A percentile compares a stretch with the other conserved stretches of the same genome.
These are phyloP conservation scores for Pilophorus perplexus DNA, from an alignment of 2,888 invertebrate species.

Conservation along the genomic window DNA sequence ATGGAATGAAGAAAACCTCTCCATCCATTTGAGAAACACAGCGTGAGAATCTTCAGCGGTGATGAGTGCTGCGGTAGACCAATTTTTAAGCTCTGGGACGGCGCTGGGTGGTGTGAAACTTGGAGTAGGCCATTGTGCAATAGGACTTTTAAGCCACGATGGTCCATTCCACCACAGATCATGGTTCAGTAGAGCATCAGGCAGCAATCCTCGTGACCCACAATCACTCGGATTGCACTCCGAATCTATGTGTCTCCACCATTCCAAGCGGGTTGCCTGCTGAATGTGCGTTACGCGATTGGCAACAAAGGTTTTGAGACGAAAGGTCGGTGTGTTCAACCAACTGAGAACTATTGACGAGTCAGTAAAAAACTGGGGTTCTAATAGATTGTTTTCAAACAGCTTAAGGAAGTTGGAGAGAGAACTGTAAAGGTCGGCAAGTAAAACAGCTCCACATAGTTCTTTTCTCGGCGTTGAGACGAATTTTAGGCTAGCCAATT, in stretches of 20 bases:
- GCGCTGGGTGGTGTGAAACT: background rate
- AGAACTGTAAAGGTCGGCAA: slow-evolving; percentile 17
- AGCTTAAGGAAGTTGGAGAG: background rate
- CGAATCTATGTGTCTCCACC: slow-evolving; percentile 49
- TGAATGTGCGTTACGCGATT: slow-evolving; percentile 50
- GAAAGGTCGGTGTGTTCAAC: slow-evolving; percentile 46
- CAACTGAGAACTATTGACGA: slow-evolving; percentile 48
- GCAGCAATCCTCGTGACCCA: slow-evolving; percentile 49
- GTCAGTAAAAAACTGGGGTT: slow-evolving; percentile 42
- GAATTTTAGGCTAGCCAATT: slow-evolving; percentile 38
- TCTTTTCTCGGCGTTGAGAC: slow-evolving; percentile 39
- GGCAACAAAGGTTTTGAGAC: slow-evolving; percentile 47
- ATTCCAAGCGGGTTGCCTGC: slow-evolving; percentile 43
- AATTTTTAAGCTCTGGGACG: slow-evolving; percentile 9
- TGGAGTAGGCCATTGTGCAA: background rate
- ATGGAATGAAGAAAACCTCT: background rate
- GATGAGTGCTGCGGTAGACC: background rate
- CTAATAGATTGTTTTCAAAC: background rate
- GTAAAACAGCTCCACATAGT: slow-evolving; percentile 25
- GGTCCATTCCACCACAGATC: slow-evolving; percentile 5
- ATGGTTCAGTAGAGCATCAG: slow-evolving; percentile 36
- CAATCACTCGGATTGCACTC: slow-evolving; percentile 50
- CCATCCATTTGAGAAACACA: background rate
- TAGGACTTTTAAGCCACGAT: slow-evolving; percentile 4
- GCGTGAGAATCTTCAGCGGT: background rate